Base-by-base conservation (phyloP, 2,888 invertebrate genomes). In the Ametastegia equiseti region DNA sequence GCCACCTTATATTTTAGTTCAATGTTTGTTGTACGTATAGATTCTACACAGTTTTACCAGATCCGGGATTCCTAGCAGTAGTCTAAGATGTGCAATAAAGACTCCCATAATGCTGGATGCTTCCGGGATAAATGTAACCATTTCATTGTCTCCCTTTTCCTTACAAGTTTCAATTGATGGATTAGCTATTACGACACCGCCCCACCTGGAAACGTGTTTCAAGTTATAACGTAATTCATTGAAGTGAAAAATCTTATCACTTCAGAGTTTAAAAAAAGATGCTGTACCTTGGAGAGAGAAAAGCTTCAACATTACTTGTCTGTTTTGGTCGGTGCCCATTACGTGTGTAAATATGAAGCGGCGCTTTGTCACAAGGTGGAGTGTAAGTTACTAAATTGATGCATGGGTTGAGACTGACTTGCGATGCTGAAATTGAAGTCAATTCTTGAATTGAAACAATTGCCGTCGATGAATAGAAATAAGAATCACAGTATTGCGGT, bases 331-430 rank as follows among this genome's bases (percentile, higher is more conserved):
- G 87, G 36, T 88, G 87, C 0, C 92, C 92, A 13, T 85, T 88
- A 45, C 88, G 88, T 1, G 88, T 94, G 86, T 96, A 94, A 83
- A 98, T 96, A 87, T 94, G 93, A 30, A 98, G 92, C 0, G 98
- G 97, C 47, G 95, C 93, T 79, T 93, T 93, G 57, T 93, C 93
- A 89, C 97, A 96, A 1, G 96, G 96, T 42, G 97, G 95, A 60
- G 96, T 93, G 92, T 97, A 98, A 1, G 97, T 93, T 9, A 98
- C 95, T 84, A 99, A 94, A 93, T 98, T 97, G 79, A 98, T 93
- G 50, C 96, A 95, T 0, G 98, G 97, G 86, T 95, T 94, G 83
- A 95, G 95, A 0, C 97, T 96, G 33, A 97, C 96, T 86, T 97
- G 97, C 19, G 97, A 95, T 83, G 97, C 97, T 92, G 84, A 80